phyloP scores from a whole-genome alignment of 2,888 invertebrate species.

The Ophraella communa region DNA sequence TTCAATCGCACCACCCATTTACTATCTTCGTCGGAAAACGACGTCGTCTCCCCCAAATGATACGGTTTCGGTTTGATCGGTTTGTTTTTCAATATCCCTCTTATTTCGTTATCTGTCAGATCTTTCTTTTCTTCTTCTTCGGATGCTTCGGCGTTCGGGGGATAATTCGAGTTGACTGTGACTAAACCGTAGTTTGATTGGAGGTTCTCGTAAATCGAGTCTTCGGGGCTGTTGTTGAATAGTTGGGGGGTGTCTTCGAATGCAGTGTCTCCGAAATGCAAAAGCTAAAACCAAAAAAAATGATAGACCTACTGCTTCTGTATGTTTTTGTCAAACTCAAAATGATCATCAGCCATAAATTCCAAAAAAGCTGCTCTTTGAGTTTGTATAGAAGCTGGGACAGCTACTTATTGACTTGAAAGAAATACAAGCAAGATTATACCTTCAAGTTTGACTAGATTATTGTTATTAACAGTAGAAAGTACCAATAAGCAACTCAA shows the following conservation, averaged over 20 bases:
- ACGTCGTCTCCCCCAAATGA: constrained; percentile 71
- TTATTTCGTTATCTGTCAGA: constrained; percentile 59
- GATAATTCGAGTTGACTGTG: constrained; percentile 50
- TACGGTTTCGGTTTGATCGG: constrained; percentile 77
- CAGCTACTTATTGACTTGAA: too few species aligned
- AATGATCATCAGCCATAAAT: too few species aligned
- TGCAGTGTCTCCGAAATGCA: constrained; percentile 69
- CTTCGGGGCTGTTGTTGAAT: constrained; percentile 48
- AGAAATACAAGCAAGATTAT: too few species aligned
- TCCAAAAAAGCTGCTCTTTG: too few species aligned
- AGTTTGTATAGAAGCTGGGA: too few species aligned
- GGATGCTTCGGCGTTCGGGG: constrained; percentile 29
- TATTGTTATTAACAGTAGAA: too few species aligned
- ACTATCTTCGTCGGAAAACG: constrained; percentile 51
- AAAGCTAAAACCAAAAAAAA: constrained; percentile 61
- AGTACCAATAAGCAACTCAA: too few species aligned
- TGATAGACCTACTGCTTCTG: too few species aligned
- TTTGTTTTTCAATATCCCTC: constrained; percentile 77
- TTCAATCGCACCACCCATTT: constrained; percentile 64
- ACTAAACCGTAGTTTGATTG: constrained; percentile 43
- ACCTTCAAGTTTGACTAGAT: too few species aligned
- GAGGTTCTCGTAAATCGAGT: constrained; percentile 36
- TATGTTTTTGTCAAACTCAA: too few species aligned
- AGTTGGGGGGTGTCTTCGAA: too few species aligned
- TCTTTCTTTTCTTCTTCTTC: constrained; percentile 48